Evolutionary conservation across 2,797 vertebrate genomes (phyloP).

Genomic region (Acanthornis magna): DNA sequence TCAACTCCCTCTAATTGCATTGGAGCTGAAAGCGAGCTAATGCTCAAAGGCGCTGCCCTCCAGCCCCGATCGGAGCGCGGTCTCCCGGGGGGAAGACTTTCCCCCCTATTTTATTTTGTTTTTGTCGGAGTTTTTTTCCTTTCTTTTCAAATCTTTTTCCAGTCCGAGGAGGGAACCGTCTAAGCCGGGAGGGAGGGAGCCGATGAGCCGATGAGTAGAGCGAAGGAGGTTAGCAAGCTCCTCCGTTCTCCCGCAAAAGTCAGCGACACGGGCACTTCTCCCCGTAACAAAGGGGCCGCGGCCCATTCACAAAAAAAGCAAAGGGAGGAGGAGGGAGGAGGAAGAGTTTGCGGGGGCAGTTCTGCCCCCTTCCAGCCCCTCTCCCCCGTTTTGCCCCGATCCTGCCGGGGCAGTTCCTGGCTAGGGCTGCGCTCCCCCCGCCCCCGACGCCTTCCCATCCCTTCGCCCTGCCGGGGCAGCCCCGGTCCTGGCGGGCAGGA

Average conservation of each 20-base stretch:
- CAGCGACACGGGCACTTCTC: slow-evolving; percentile 78
- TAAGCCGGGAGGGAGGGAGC: not conserved
- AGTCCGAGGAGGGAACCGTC: not conserved
- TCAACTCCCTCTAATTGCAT: slow-evolving; percentile 82
- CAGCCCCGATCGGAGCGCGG: slow-evolving; percentile 67
- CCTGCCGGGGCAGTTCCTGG: not conserved
- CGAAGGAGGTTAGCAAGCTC: slow-evolving; percentile 42
- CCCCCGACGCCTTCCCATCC: not conserved
- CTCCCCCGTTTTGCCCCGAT: not conserved
- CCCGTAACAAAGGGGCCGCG: slow-evolving; percentile 77
- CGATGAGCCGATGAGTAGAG: not conserved
- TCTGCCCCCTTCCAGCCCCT: not conserved
- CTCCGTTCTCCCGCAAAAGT: slow-evolving; percentile 80
- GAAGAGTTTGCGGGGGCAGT: not conserved
- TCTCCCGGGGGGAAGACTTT: not conserved
- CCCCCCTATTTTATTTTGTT: not conserved
- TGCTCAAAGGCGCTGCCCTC: slow-evolving; percentile 84
- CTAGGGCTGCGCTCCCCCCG: not conserved
- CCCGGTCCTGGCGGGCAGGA: not conserved
- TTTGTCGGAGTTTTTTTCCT: not conserved
- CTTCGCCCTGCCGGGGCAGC: not conserved
- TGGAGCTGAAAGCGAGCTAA: slow-evolving; percentile 88
- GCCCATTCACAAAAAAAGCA: slow-evolving; percentile 68
- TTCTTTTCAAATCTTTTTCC: slow-evolving; percentile 33
- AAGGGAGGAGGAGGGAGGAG: not conserved